Evolutionary conservation across 2,113 vertebrate species (phyloP).

Genomic region (Micromys minutus): DNA sequence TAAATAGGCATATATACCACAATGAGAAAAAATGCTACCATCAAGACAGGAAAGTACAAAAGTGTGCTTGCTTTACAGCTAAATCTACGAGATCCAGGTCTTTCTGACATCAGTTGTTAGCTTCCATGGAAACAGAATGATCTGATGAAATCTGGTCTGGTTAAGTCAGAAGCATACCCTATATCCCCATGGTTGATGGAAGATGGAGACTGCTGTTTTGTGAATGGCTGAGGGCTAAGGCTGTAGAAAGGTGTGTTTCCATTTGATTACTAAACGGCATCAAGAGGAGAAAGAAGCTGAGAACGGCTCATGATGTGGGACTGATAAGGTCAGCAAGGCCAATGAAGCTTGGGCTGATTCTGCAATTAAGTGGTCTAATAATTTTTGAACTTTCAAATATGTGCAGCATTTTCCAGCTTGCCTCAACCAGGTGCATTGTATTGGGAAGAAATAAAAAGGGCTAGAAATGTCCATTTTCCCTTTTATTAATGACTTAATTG

Average conservation of each 20-base stretch:
- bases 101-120: not conserved
- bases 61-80: not conserved
- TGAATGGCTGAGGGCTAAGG: not conserved
- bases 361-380: not conserved
- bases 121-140: not conserved
- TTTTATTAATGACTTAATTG: constrained; percentile 49
- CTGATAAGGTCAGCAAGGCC: not conserved
- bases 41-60: not conserved
- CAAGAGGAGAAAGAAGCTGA: not conserved
- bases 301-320: not conserved
- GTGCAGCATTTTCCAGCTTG: not conserved
- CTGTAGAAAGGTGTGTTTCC: not conserved
- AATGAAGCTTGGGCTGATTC: not conserved
- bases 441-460: constrained; percentile 19
- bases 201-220: not conserved
- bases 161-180: not conserved
- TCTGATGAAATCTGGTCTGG: not conserved
- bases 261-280: not conserved
- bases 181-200: not conserved
- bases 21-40: not conserved
- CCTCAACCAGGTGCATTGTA: not conserved
- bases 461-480: not conserved
- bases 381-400: constrained; percentile 46
- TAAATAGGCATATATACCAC: not conserved
- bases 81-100: not conserved